Evolutionary conservation across 2,888 invertebrate genomes (phyloP).

Genomic region (Meiosimyza platycephala): DNA sequence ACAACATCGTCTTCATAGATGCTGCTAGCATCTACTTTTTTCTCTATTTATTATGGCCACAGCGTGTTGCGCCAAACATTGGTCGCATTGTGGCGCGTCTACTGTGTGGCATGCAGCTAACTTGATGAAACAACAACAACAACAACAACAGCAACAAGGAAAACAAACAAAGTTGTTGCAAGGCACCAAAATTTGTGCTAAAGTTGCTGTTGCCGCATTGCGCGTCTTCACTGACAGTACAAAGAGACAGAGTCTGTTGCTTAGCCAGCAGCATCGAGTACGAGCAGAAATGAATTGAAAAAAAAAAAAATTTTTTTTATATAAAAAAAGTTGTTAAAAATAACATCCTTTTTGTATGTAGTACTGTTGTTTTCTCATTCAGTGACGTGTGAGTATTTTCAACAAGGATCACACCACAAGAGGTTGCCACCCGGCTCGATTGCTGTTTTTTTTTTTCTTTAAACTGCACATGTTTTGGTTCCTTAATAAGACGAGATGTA

Average conservation of each 20-base stretch:
- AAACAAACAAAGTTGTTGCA: background rate
- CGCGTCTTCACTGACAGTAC: conserved; percentile 18
- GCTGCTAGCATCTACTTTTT: too few species aligned
- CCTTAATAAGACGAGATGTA: conserved; percentile 1
- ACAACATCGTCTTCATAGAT: background rate
- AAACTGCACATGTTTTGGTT: conserved; percentile 1
- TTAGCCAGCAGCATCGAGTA: background rate
- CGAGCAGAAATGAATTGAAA: background rate
- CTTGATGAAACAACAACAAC: conserved; percentile 13
- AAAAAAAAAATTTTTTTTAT: background rate
- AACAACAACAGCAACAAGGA: background rate
- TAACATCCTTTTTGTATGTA: conserved; percentile 16
- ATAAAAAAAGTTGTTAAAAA: conserved; percentile 3
- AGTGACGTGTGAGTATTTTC: conserved; percentile 30
- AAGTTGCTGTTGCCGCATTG: conserved; percentile 34
- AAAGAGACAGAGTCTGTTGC: background rate
- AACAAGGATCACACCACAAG: conserved; percentile 30
- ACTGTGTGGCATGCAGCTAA: conserved; percentile 31
- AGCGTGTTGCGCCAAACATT: conserved; percentile 2
- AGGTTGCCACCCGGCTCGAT: background rate
- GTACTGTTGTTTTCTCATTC: conserved; percentile 18
- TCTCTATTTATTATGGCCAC: conserved; percentile 4
- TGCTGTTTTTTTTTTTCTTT: background rate
- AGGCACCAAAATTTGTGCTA: conserved; percentile 3
- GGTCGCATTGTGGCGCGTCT: conserved; percentile 33